Conservation (phyloP, 2,888 invertebrate genomes). For the Leptinotarsa peninsularis region DNA sequence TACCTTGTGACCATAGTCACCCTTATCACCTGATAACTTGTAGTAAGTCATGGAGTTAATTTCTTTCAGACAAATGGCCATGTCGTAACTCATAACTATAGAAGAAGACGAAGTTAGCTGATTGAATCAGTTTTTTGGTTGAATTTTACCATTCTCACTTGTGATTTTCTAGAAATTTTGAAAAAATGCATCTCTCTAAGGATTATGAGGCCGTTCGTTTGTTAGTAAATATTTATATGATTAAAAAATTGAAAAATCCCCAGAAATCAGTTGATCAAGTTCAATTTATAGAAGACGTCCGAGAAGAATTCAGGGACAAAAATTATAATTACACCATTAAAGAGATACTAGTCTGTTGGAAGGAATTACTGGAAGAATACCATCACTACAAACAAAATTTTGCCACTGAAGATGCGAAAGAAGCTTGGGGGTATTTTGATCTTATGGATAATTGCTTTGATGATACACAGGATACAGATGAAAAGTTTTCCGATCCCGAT, state of each 20-base stretch:
- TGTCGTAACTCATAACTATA: too few species aligned
- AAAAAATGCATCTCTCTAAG: conserved; percentile 14
- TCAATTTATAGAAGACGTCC: conserved; percentile 21
- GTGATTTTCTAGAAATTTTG: not conserved
- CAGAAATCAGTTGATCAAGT: conserved; percentile 26
- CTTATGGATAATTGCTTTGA: conserved; percentile 44
- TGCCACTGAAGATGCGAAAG: conserved; percentile 36
- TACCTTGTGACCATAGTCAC: too few species aligned
- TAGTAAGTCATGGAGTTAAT: too few species aligned
- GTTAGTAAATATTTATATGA: conserved; percentile 27
- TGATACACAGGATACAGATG: conserved; percentile 27
- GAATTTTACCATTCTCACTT: too few species aligned
- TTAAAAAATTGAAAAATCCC: conserved; percentile 21
- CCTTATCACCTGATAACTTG: too few species aligned
- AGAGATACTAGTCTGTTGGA: conserved; percentile 41
- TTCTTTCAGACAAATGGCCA: too few species aligned
- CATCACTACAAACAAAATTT: conserved; percentile 38
- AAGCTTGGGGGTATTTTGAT: conserved; percentile 41
- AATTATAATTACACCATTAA: conserved; percentile 32
- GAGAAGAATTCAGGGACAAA: conserved; percentile 16
- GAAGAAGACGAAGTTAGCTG: too few species aligned
- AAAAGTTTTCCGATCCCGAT: conserved; percentile 32
- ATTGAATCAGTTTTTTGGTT: too few species aligned
- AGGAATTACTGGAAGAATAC: conserved; percentile 37
- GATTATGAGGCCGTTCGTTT: conserved; percentile 23